These are phyloP conservation scores for Dicranocentrus wangi DNA, from an alignment of 2,888 invertebrate genomes.

Conservation along the genomic window DNA sequence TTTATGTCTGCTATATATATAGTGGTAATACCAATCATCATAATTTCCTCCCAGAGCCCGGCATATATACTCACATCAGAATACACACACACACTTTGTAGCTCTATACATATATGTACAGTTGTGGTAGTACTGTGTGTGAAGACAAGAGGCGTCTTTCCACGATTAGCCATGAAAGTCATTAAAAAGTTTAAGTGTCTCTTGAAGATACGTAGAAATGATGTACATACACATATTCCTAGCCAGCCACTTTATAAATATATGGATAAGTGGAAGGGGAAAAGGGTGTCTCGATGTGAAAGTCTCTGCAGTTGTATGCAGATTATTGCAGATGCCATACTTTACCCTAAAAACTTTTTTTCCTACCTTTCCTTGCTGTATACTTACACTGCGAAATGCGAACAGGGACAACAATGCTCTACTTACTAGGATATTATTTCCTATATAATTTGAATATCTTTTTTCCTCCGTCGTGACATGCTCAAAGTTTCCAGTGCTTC, in stretches of 20 bases:
- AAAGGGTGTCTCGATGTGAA: no score
- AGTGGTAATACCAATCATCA: conserved; percentile 1
- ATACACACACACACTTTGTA: no score
- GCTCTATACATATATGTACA: no score
- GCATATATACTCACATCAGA: not conserved
- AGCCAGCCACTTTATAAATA: not conserved
- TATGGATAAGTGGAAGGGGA: not conserved
- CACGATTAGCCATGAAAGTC: conserved; percentile 12
- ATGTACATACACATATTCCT: not conserved
- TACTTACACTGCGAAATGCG: no score
- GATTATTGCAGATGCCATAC: no score
- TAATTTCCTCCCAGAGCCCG: not conserved
- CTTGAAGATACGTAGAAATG: not conserved
- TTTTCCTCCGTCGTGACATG: not conserved
- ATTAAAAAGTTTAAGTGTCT: conserved; percentile 8
- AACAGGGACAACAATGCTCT: no score
- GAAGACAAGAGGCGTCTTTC: not conserved
- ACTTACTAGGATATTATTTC: no score
- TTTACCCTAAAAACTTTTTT: no score
- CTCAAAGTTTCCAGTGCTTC: not conserved
- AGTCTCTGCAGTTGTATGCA: no score
- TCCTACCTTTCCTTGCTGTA: no score
- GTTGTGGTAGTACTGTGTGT: no score
- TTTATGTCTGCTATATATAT: no score
- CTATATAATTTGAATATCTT: conserved; percentile 8